phyloP scores from a whole-genome alignment of 2,888 invertebrate species.

The Tholera decimalis region DNA sequence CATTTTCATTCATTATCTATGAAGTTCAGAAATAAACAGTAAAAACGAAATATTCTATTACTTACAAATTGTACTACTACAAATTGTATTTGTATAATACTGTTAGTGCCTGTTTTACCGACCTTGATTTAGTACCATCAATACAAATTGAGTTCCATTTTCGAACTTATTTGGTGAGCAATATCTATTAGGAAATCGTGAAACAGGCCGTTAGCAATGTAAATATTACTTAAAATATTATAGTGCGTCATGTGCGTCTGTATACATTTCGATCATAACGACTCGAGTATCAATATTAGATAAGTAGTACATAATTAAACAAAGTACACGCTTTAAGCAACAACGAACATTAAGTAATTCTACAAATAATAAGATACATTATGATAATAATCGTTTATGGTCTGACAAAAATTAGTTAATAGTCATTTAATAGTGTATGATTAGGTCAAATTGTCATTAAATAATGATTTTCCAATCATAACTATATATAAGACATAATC shows the following conservation, averaged over 20 bases:
- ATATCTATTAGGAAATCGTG: neutral
- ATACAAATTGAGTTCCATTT: too few species aligned
- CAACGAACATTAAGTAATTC: slow-evolving; percentile 53
- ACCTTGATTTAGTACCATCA: too few species aligned
- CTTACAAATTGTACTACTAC: too few species aligned
- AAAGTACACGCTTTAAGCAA: slow-evolving; percentile 16
- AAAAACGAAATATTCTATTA: too few species aligned
- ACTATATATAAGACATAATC: slow-evolving; percentile 76
- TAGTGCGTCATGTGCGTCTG: too few species aligned
- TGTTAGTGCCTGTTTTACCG: too few species aligned
- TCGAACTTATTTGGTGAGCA: too few species aligned
- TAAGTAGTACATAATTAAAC: too few species aligned
- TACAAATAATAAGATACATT: slow-evolving; percentile 49
- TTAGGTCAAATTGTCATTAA: slow-evolving; percentile 77
- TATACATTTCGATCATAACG: slow-evolving; percentile 28
- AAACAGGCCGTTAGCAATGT: neutral
- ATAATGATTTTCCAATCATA: slow-evolving; percentile 74
- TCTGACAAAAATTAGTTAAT: slow-evolving; percentile 78
- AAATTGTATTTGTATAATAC: too few species aligned
- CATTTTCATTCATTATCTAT: too few species aligned
- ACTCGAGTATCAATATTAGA: slow-evolving; percentile 20
- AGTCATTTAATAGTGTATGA: slow-evolving; percentile 71
- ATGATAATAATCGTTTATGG: slow-evolving; percentile 54
- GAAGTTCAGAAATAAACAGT: too few species aligned
- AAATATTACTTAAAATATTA: slow-evolving; percentile 31